Conservation (phyloP, 2,113 vertebrate genomes). For the Thalassoma bifasciatum region DNA sequence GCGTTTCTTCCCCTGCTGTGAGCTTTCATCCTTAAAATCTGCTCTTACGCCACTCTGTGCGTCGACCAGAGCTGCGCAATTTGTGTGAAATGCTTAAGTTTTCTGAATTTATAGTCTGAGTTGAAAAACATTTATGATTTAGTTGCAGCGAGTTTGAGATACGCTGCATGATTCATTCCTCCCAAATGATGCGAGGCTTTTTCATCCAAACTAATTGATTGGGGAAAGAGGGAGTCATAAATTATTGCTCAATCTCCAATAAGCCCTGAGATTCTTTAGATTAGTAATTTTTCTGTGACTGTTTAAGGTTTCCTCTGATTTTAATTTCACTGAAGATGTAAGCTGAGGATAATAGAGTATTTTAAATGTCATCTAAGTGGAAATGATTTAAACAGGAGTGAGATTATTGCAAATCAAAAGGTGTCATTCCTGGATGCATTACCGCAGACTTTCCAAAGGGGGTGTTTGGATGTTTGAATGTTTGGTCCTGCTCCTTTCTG, state of each 20-base stretch:
- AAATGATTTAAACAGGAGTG: neutral
- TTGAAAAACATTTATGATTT: slow-evolving; percentile 35
- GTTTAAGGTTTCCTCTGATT: neutral
- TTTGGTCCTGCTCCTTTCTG: slow-evolving; percentile 6
- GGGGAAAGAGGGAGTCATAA: slow-evolving; percentile 49
- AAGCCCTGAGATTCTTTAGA: slow-evolving; percentile 37
- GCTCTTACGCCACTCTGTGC: neutral
- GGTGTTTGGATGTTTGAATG: slow-evolving; percentile 47
- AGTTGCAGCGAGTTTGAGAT: slow-evolving; percentile 43
- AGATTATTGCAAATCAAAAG: neutral
- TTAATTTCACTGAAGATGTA: neutral
- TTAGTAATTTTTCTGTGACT: slow-evolving; percentile 20
- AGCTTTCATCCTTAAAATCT: too few relatives aligned
- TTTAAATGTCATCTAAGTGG: too few relatives aligned
- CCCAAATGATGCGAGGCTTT: slow-evolving; percentile 32
- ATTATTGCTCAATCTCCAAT: slow-evolving; percentile 54
- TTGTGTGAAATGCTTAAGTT: slow-evolving; percentile 10
- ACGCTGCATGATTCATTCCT: slow-evolving; percentile 60
- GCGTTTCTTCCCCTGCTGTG: neutral
- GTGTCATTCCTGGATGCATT: slow-evolving; percentile 38
- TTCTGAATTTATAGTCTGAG: slow-evolving; percentile 10
- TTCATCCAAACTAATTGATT: slow-evolving; percentile 70
- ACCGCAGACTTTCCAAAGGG: slow-evolving; percentile 56
- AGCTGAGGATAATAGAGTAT: neutral
- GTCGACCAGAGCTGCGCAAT: neutral